These are phyloP conservation scores for Chelonus formosanus DNA, from an alignment of 2,888 invertebrate genomes.

Conservation along the genomic window DNA sequence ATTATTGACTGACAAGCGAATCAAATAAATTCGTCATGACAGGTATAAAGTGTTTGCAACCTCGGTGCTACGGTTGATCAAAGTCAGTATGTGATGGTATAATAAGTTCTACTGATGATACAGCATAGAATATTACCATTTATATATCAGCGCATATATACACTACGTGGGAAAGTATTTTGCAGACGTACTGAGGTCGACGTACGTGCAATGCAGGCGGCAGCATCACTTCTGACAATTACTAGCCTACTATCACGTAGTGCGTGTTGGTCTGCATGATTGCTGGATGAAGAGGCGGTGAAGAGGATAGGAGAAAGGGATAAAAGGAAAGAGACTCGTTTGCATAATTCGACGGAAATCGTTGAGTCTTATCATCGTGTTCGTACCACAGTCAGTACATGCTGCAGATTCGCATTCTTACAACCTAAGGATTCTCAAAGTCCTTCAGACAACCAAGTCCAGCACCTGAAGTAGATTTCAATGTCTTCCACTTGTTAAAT, in stretches of 20 bases:
- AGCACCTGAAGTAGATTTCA: slow-evolving; percentile 7
- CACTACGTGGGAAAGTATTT: slow-evolving; percentile 5
- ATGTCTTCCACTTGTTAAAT: slow-evolving; percentile 14
- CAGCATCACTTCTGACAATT: slow-evolving; percentile 22
- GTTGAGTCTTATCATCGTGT: slow-evolving; percentile 33
- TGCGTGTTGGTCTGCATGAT: slow-evolving; percentile 7
- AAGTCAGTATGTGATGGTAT: too few species aligned
- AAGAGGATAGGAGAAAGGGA: not conserved
- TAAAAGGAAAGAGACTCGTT: slow-evolving; percentile 37
- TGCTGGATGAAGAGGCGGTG: slow-evolving; percentile 6
- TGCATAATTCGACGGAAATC: slow-evolving; percentile 49
- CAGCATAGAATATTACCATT: too few species aligned
- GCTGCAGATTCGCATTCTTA: slow-evolving; percentile 28
- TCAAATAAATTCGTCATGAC: too few species aligned
- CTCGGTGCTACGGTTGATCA: too few species aligned
- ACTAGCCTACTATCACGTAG: slow-evolving; percentile 12
- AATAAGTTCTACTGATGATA: too few species aligned
- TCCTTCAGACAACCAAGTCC: not conserved
- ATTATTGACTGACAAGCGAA: too few species aligned
- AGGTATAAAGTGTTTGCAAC: too few species aligned
- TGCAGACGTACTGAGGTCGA: not conserved
- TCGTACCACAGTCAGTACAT: slow-evolving; percentile 17
- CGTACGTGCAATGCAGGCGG: slow-evolving; percentile 19
- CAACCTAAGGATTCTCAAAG: slow-evolving; percentile 6
- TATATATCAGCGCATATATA: not conserved